These are phyloP conservation scores for Cyphomyrus plagiostoma DNA, from an alignment of 2,113 vertebrate species.

Conservation along the genomic window DNA sequence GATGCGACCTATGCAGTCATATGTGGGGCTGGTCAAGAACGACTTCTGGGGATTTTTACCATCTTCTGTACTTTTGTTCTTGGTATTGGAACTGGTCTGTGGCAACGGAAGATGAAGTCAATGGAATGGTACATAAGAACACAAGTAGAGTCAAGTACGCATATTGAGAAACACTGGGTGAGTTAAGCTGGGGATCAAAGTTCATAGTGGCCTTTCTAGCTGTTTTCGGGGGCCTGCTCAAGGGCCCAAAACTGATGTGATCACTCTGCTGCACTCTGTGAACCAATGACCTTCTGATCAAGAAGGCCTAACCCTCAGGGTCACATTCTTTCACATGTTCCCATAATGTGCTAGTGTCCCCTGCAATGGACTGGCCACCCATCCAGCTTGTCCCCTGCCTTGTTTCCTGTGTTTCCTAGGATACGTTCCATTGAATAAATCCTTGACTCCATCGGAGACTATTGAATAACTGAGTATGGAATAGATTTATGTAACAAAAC, in stretches of 20 bases:
- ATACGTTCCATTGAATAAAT: not conserved
- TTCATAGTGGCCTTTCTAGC: not conserved
- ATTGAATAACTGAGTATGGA: not conserved
- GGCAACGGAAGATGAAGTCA: not conserved
- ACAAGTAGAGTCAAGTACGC: not conserved
- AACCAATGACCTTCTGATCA: not conserved
- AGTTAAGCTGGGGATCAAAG: not conserved
- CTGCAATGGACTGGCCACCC: not conserved
- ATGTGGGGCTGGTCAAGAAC: not conserved
- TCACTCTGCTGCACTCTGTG: not conserved
- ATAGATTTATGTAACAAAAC: not conserved
- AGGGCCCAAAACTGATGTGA: not conserved
- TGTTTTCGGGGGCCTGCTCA: not conserved
- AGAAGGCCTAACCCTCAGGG: not conserved
- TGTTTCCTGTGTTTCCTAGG: not conserved
- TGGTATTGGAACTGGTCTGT: not conserved
- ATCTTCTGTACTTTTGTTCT: not conserved
- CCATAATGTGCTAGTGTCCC: not conserved
- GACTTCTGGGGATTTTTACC: not conserved
- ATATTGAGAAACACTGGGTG: not conserved
- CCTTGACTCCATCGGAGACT: not conserved
- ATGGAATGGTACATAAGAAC: not conserved
- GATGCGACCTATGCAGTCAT: not conserved
- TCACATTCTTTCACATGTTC: not conserved
- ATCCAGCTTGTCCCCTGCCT: not conserved